phyloP scores from a whole-genome alignment of 2,888 invertebrate species.

The Sipha maydis region DNA sequence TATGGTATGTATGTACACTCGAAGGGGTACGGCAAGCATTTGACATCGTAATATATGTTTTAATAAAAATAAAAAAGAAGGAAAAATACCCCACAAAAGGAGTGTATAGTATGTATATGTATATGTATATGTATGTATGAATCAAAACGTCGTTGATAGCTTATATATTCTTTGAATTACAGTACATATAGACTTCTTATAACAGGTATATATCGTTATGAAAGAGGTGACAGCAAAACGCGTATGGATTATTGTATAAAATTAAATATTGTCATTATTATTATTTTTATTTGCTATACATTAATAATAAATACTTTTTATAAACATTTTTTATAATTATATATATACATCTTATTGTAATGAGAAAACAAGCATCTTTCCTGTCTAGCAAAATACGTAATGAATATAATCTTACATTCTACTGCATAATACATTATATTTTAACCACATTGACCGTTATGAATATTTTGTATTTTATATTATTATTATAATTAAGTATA shows the following conservation, averaged over 20 bases:
- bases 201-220: background rate
- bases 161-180: background rate
- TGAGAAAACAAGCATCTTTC: background rate
- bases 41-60: constrained; percentile 16
- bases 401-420: background rate
- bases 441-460: background rate
- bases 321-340: background rate
- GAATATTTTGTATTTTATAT: background rate
- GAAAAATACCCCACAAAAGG: background rate
- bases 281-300: background rate
- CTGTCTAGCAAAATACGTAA: too few relatives aligned
- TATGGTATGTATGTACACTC: background rate
- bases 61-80: constrained; percentile 16
- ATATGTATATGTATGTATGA: background rate
- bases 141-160: background rate
- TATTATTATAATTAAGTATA: background rate
- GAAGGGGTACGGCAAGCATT: constrained; percentile 2
- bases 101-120: background rate
- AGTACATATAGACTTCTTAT: background rate
- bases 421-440: background rate
- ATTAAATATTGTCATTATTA: background rate
- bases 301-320: too few relatives aligned
- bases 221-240: too few relatives aligned
- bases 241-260: too few relatives aligned
- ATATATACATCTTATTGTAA: background rate